Evolutionary conservation across 2,113 vertebrate genomes (phyloP), one percentile per base, ranked within the genome.

Genomic region (Poecilia latipinna): DNA sequence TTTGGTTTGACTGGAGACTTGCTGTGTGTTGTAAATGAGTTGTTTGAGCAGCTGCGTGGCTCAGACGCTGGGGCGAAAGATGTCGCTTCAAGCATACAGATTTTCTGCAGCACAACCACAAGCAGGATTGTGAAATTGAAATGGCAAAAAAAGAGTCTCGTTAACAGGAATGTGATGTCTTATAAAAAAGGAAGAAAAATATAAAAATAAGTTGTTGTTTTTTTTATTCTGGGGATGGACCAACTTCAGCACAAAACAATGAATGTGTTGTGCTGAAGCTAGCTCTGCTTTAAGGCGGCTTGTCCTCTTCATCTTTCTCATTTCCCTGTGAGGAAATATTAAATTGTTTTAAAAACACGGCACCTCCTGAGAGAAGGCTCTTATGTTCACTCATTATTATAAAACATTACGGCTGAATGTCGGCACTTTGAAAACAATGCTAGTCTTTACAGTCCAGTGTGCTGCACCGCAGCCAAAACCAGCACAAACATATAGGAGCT

Each of bases 11-110:
- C 54, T 65, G 65, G 68, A 74, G 51, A 8, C 33, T 15, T 71
- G 60, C 64, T 71, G 73, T 80, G 44, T 84, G 89, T 87, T 88
- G 87, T 73, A 71, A 48, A 26, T 65, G 61, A 65, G 69, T 68
- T 39, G 39, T n/a, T 77, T 78, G 80, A 69, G 77, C 85, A 92
- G 82, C 86, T 87, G 85, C 84, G 12, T 31, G 4, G 61, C 75
- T 75, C 33, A 42, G 86, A 89, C 90, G 86, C 84, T 87, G 89
- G 82, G 82, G 75, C 85, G 79, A 82, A 71, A 80, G 75, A 82
- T 26, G 74, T 79, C 78, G 77, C 76, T 70, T 74, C 68, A 83
- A 87, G 8, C 66, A 80, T 83, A 79, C 82, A 78, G 82, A 61
- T 75, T 74, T 37, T 67, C 12, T 77, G 74, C 74, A 67, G 72